Evolutionary conservation across 1,140 invertebrate species (phyloP), one percentile per base, ranked within the genome.

Genomic region (Drosophila nigromelanica): DNA sequence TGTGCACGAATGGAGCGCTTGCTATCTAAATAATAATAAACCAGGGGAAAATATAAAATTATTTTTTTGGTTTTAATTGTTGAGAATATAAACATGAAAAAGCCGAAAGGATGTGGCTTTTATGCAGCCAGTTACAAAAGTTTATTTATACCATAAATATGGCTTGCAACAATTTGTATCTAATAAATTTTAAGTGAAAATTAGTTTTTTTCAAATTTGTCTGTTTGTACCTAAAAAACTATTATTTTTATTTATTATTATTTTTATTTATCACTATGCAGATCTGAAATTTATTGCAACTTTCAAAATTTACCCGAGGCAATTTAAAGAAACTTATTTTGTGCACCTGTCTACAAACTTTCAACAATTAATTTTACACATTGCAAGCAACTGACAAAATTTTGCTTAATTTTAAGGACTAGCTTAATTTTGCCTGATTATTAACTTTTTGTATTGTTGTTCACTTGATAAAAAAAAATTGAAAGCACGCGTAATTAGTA

Each of bases 301-400:
- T 33, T 10, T 35, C 52, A 21, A 27, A 39, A 48, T 11, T 48
- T 48, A 3, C 18, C 8, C 18, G n/a, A 11, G 12, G 40, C 33
- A 66, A 66, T 66, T 66, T 56, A 66, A 66, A 30, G 11, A 27
- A 18, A 15, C 21, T 14, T n/a, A 52, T 43, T 18, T 63, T 30
- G 21, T 15, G 60, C 60, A 63, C 37, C 37, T 63, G 48, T 33
- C 14, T 15, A 5, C 40, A 0, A 42, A 42, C 39, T 42, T 42
- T 55, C n/a, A 10, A 27, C 54, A 27, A 42, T 42, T 56, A 27
- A 56, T 55, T 64, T 55, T 45, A n/a, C 4, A 39, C 33, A 45
- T 35, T 35, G 42, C 39, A 12, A 8, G n/a, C n/a, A 42, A 42
- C 39, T 15, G 18, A 18, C 24, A 27, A 4, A 27, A 5, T 50